phyloP scores from a whole-genome alignment of 1,140 invertebrate species.

The Whitmania pigra region DNA sequence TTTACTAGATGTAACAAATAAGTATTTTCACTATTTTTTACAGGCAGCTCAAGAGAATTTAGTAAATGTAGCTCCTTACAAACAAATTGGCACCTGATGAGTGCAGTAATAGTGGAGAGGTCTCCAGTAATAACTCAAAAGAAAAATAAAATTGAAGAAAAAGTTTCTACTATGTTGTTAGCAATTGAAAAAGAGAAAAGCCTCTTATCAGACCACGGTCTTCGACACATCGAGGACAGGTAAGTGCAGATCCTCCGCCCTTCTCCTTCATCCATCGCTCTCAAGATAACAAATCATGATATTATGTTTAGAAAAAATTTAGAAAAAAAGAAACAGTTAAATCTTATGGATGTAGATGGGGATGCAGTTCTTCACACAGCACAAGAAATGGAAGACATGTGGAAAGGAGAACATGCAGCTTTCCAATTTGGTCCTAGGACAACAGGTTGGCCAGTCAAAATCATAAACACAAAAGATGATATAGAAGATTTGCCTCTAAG shows the following conservation, averaged over 20 bases:
- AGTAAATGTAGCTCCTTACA: background rate
- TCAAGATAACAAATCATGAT: too few species aligned
- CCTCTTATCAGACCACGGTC: background rate
- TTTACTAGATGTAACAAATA: too few species aligned
- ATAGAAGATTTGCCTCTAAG: background rate
- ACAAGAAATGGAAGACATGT: constrained; percentile 3
- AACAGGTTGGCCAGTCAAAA: background rate
- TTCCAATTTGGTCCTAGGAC: background rate
- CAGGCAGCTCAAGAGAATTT: too few species aligned
- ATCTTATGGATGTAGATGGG: background rate
- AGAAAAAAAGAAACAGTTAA: background rate
- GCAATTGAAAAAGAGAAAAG: background rate
- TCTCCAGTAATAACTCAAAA: background rate
- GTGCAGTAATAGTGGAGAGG: background rate
- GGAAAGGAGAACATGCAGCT: background rate
- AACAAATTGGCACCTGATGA: constrained; percentile 4
- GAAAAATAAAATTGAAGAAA: background rate
- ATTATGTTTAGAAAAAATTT: background rate
- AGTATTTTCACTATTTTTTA: too few species aligned
- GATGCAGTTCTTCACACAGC: background rate
- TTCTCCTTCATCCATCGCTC: background rate
- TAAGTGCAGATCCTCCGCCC: background rate
- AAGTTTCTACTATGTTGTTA: background rate
- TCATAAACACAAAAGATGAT: too few species aligned
- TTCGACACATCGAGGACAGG: background rate